phyloP scores from a whole-genome alignment of 2,113 vertebrate species.

The Madoqua kirkii region DNA sequence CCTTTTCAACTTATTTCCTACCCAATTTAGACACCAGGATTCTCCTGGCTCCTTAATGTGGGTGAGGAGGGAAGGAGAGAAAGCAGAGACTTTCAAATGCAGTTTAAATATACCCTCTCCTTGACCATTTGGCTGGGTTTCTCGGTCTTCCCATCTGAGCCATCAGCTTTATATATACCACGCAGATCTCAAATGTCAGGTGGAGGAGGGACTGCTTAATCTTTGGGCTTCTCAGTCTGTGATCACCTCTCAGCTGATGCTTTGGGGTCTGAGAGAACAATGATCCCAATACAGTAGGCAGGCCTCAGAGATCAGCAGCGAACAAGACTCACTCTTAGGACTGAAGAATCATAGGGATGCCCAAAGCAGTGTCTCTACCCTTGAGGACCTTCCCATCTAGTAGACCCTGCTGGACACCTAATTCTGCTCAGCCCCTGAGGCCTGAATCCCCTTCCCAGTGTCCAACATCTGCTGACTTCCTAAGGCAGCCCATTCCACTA shows the following conservation, averaged over 20 bases:
- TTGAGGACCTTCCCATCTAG: neutral
- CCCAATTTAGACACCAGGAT: neutral
- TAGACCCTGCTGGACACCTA: too few species aligned
- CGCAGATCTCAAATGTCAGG: neutral
- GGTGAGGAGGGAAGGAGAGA: neutral
- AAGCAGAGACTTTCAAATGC: neutral
- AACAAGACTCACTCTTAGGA: neutral
- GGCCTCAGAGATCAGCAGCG: neutral
- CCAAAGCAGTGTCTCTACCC: neutral
- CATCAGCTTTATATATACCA: rapidly evolving
- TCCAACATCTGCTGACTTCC: neutral
- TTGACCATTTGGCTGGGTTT: neutral
- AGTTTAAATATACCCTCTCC: neutral
- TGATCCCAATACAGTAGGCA: neutral
- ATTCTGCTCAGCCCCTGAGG: neutral
- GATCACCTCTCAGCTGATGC: neutral
- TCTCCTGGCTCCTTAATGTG: neutral
- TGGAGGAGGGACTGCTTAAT: neutral
- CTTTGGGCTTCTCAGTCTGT: neutral
- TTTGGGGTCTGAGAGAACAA: too few species aligned
- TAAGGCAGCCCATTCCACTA: neutral
- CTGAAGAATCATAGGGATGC: neutral
- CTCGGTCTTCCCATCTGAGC: neutral
- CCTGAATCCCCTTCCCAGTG: neutral
- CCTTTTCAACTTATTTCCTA: neutral